These are phyloP conservation scores for Akabosia matsudoensis DNA, from an alignment of 1,140 invertebrate species.

Conservation along the genomic window DNA sequence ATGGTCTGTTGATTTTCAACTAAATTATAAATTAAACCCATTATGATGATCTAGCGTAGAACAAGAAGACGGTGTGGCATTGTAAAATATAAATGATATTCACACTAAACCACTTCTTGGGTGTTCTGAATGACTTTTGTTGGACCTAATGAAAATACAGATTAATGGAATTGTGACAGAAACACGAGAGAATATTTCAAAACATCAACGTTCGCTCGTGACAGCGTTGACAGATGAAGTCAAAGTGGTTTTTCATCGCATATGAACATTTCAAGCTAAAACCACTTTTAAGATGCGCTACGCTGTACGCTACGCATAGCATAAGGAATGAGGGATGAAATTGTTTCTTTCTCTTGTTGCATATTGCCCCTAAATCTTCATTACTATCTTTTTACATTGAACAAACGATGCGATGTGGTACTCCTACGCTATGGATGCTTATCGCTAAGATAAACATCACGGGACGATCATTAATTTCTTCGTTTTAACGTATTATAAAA, in stretches of 20 bases:
- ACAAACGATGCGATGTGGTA: no score
- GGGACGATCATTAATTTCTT: no score
- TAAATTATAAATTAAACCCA: neutral
- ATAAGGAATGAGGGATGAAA: no score
- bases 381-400: no score
- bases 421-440: no score
- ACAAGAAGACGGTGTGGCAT: neutral
- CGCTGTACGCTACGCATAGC: no score
- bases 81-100: neutral
- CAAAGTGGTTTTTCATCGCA: neutral
- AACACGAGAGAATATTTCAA: neutral
- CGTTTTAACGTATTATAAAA: no score
- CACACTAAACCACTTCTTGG: neutral
- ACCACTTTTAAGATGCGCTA: no score
- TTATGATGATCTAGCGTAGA: neutral
- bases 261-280: no score
- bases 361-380: no score
- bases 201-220: conserved; percentile 6
- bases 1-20: conserved; percentile 10
- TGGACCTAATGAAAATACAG: conserved; percentile 16
- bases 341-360: no score
- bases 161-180: conserved; percentile 16
- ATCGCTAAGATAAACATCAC: no score
- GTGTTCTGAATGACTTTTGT: neutral
- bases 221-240: neutral